Evolutionary conservation across 2,888 invertebrate genomes (phyloP), one percentile per base, ranked within the genome.

Genomic region (Hermaeophaga mercurialis): DNA sequence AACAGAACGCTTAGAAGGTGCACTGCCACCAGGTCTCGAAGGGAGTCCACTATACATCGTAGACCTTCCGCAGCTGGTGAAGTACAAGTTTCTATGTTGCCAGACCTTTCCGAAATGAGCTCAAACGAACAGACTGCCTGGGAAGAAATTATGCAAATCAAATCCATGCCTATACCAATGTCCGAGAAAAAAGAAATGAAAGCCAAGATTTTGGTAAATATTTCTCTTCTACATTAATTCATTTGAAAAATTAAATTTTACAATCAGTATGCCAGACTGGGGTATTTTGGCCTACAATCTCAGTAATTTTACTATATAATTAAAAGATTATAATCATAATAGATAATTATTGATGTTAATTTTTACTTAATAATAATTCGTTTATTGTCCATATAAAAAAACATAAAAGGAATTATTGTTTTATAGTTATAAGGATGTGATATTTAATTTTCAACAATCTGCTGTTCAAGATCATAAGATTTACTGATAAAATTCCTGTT

Each of bases 121-220:
- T 88, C 90, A 0, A 91, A 91, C 66, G 92, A 92, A 73, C 88
- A 90, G 71, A 82, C 88, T 1, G 89, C 89, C 1, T 91, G 90
- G 90, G 90, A 91, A 66, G 90, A 91, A 76, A 90, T 92, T 41
- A 89, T 89, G 87, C 87, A 88, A 74, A 90, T 92, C 62, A 91
- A 91, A 71, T 85, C 89, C 0, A 86, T 91, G 86, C 91, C 92
- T 0, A 85, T 92, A 4, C 86, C 88, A 5, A 91, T 92, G 91
- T 81, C 85, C 17, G 89, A 91, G 77, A 92, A 92, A 69, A 82
- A 86, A 63, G 89, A 90, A 69, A 80, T 90, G 64, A 92, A 91
- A 74, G 84, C 86, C 2, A 87, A 90, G 70, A 78, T 92, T 63
- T 86, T 90, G 84, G 90, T 91, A 80, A 22, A 24, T 41, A 22